A percentile compares a stretch with the other conserved stretches of the same genome.
Evolutionary conservation across 2,113 vertebrate species (phyloP).

Genomic region (Muntiacus reevesi): DNA sequence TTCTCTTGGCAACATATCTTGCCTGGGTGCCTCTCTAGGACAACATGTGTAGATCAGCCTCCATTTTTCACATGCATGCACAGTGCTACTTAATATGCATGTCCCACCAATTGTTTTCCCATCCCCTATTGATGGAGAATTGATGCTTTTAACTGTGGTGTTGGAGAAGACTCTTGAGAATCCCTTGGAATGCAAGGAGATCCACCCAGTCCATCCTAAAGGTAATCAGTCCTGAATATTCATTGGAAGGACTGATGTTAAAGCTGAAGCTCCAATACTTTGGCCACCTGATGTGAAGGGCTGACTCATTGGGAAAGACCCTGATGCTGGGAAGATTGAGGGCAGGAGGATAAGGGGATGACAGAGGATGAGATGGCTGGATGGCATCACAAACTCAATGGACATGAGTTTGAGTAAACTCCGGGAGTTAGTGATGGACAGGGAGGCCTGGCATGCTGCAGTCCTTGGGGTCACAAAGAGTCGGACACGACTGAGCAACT

Average conservation of each 20-base stretch:
- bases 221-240: background rate
- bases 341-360: background rate
- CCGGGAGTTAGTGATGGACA: background rate
- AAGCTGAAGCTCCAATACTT: background rate
- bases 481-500: background rate
- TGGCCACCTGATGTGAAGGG: background rate
- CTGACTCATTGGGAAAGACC: background rate
- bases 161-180: background rate
- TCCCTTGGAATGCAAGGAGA: background rate
- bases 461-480: background rate
- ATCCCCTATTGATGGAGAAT: background rate
- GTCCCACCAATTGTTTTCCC: background rate
- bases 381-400: background rate
- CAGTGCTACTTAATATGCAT: no score
- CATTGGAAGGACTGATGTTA: background rate
- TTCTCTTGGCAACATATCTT: background rate
- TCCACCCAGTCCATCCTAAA: background rate
- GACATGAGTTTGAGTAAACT: background rate
- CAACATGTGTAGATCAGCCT: background rate
- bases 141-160: background rate
- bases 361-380: background rate
- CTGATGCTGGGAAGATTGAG: background rate
- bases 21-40: background rate
- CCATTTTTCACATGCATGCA: background rate
- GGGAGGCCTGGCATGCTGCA: background rate